Evolutionary conservation across 2,113 vertebrate species (phyloP), one percentile per base, ranked within the genome.

Genomic region (Gambusia holbrooki): DNA sequence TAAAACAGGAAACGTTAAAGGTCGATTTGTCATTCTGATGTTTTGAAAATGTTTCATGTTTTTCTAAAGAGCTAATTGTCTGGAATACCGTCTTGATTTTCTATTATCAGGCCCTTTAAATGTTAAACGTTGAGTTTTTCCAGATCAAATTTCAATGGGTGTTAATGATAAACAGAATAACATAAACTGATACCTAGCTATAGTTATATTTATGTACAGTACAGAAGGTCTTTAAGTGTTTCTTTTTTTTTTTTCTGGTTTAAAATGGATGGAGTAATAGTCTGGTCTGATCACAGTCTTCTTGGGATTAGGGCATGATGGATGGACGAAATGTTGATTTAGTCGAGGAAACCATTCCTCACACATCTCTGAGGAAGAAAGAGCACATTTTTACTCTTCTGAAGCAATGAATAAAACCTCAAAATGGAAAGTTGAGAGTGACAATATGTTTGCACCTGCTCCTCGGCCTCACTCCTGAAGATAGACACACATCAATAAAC

Each of bases 321-420:
- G 77, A 65, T 1, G 37, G 66, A 83, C 62, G 66, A 84, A 75
- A 62, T 61, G 64, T 25, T 9, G 92, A 90, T 90, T 90, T 90
- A 15, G 70, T 62, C 67, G 65, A 74, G 13, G 45, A 8, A 71
- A 1, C 13, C 1, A 68, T 28, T 40, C 30, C 7, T 25, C 15
- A 28, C 42, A 71, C n/a, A 28, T 15, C 33, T 67, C 65, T 63
- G 15, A 15, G 17, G 32, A 62, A 61, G 70, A 22, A 48, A 72
- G 4, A 33, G 5, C 64, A 42, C 62, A 62, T 15, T 29, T 17
- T 48, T 40, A 76, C 33, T 32, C 13, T 12, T 72, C 62, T 64
- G 51, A 66, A 45, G 63, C 67, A 77, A 81, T 35, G 71, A 70
- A 62, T 64, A 62, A 76, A 76, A 76, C 58, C 77, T 81, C 54